phyloP scores from a whole-genome alignment of 2,797 vertebrate genomes.

The Euthynnus affinis region DNA sequence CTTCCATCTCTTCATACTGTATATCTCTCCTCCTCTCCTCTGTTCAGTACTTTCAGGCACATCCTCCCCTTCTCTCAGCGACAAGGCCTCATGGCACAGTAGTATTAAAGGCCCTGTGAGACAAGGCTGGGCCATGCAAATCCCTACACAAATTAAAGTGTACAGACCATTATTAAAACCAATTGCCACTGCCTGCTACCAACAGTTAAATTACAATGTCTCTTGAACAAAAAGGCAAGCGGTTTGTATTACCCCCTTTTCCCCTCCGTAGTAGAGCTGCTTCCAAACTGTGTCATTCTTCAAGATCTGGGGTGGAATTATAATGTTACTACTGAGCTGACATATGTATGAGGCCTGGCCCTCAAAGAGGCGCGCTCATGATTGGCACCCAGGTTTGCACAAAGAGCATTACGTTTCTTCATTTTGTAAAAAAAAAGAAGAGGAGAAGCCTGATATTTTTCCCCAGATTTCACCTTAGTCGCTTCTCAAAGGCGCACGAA shows the following conservation, averaged over 20 bases:
- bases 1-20: slow-evolving; percentile 31
- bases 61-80: slow-evolving; percentile 37
- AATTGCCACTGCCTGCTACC: slow-evolving; percentile 62
- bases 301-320: slow-evolving; percentile 60
- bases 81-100: slow-evolving; percentile 37
- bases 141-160: slow-evolving; percentile 79
- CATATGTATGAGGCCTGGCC: slow-evolving; percentile 53
- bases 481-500: slow-evolving; percentile 50
- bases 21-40: slow-evolving; percentile 8
- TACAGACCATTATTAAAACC: slow-evolving; percentile 79
- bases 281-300: slow-evolving; percentile 53
- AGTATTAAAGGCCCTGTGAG: slow-evolving; percentile 71
- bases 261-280: slow-evolving; percentile 34
- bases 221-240: slow-evolving; percentile 67
- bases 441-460: slow-evolving; percentile 46
- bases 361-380: slow-evolving; percentile 58
- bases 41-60: slow-evolving; percentile 32
- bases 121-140: slow-evolving; percentile 65
- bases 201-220: slow-evolving; percentile 78
- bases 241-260: slow-evolving; percentile 48
- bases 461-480: slow-evolving; percentile 58
- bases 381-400: slow-evolving; percentile 67
- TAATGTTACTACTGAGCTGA: slow-evolving; percentile 51
- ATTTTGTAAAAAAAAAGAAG: slow-evolving; percentile 32
- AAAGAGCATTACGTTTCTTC: slow-evolving; percentile 66